phyloP scores from a whole-genome alignment of 2,797 vertebrate genomes.

The Telmatherina bonti region DNA sequence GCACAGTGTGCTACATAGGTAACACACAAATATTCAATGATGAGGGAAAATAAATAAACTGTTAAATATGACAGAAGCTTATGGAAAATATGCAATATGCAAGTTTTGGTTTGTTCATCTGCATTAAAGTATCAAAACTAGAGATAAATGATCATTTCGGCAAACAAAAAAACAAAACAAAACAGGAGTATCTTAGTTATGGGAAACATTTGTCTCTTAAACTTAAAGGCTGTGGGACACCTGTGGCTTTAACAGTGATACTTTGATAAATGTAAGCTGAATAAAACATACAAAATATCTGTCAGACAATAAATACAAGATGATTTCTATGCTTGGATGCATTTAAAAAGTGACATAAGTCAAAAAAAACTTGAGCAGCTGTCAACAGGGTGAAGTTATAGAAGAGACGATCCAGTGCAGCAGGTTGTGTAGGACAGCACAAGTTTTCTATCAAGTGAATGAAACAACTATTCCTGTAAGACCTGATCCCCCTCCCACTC shows the following conservation, averaged over 20 bases:
- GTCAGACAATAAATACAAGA: not conserved
- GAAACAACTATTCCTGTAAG: slow-evolving; percentile 79
- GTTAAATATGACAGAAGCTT: not conserved
- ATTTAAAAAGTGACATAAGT: slow-evolving; percentile 48
- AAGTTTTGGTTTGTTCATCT: not conserved
- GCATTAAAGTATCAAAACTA: not conserved
- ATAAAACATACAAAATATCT: not conserved
- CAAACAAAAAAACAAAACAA: not conserved
- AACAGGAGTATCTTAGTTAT: not conserved
- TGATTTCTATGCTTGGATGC: slow-evolving; percentile 10
- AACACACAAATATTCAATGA: not conserved
- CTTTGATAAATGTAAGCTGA: not conserved
- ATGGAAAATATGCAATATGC: not conserved
- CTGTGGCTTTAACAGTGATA: not conserved
- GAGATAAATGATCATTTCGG: not conserved
- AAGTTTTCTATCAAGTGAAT: slow-evolving; percentile 52
- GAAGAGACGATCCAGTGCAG: slow-evolving; percentile 67
- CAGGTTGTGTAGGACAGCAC: slow-evolving; percentile 71
- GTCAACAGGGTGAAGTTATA: slow-evolving; percentile 38
- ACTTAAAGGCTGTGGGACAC: not conserved
- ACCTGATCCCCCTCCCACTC: slow-evolving; percentile 80
- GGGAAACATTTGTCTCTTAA: not conserved
- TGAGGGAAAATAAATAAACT: not conserved
- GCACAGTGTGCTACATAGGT: not conserved
- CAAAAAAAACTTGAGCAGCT: slow-evolving; percentile 41